phyloP scores from a whole-genome alignment of 30 jellyfish, hydroid and myxozoan species.

The Haliclystus octoradiatus region DNA sequence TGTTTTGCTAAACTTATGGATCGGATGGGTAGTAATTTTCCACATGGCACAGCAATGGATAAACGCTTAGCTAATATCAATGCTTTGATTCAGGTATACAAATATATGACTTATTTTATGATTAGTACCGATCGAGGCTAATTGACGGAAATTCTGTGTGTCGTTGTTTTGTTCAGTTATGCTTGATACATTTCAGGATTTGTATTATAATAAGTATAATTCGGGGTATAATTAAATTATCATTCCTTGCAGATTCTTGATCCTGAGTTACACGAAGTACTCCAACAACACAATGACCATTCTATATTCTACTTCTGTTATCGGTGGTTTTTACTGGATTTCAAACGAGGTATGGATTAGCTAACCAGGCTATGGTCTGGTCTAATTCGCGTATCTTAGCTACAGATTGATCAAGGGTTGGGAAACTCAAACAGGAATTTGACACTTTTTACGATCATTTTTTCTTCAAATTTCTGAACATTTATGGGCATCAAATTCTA shows the following conservation, averaged over 20 bases:
- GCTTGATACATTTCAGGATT: background rate
- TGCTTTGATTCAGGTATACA: constrained; percentile 71
- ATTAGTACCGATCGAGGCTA: background rate
- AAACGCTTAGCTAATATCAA: constrained; percentile 70
- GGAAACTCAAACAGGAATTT: background rate
- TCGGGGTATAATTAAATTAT: background rate
- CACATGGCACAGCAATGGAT: constrained; percentile 96
- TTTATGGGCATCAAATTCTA: too few relatives aligned
- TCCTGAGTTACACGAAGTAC: constrained; percentile 82
- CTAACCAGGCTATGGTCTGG: too few relatives aligned
- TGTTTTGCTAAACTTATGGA: constrained; percentile 93
- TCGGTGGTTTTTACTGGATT: constrained; percentile 93
- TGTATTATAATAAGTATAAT: too few relatives aligned
- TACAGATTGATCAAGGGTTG: too few relatives aligned
- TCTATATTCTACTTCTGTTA: constrained; percentile 89
- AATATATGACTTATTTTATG: background rate
- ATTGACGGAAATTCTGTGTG: too few relatives aligned
- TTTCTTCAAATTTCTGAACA: background rate
- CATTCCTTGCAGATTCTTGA: constrained; percentile 62
- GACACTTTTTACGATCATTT: background rate
- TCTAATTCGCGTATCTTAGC: too few relatives aligned
- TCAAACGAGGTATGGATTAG: constrained; percentile 80
- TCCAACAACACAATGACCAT: constrained; percentile 69
- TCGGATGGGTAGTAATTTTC: constrained; percentile 83
- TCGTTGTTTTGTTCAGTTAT: too few relatives aligned